Evolutionary conservation across 2,113 vertebrate genomes (phyloP).

Genomic region (Eulacestoma nigropectus): DNA sequence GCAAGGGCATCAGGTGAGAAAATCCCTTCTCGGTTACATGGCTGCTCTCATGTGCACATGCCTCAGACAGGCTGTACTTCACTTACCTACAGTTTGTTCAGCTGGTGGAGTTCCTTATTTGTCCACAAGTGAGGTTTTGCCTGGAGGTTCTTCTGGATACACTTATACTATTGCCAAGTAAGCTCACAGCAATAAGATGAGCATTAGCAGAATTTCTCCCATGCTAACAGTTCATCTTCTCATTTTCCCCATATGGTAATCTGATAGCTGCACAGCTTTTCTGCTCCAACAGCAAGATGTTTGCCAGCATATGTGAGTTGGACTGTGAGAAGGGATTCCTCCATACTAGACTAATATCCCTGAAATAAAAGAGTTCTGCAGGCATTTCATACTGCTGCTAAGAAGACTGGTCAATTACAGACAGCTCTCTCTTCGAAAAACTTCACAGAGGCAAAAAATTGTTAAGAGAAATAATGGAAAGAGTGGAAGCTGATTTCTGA

Average conservation of each 20-base stretch:
- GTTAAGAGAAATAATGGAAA: neutral
- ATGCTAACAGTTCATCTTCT: neutral
- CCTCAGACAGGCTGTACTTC: neutral
- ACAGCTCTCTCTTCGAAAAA: neutral
- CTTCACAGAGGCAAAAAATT: neutral
- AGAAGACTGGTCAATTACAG: neutral
- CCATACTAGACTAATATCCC: neutral
- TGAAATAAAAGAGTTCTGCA: neutral
- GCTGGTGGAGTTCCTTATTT: neutral
- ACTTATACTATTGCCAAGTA: neutral
- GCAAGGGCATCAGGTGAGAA: neutral
- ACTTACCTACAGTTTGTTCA: neutral
- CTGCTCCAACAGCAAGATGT: neutral
- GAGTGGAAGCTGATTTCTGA: neutral
- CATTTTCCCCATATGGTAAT: neutral
- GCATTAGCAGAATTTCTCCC: neutral
- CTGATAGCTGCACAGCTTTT: neutral
- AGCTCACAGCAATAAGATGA: neutral
- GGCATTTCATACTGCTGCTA: neutral
- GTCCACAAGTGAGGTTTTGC: neutral
- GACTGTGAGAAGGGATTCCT: neutral
- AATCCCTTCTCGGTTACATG: neutral
- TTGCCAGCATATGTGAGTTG: neutral
- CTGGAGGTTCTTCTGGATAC: neutral
- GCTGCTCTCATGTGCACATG: neutral